phyloP scores from a whole-genome alignment of 1,140 invertebrate species.

The Helicoverpa zea region DNA sequence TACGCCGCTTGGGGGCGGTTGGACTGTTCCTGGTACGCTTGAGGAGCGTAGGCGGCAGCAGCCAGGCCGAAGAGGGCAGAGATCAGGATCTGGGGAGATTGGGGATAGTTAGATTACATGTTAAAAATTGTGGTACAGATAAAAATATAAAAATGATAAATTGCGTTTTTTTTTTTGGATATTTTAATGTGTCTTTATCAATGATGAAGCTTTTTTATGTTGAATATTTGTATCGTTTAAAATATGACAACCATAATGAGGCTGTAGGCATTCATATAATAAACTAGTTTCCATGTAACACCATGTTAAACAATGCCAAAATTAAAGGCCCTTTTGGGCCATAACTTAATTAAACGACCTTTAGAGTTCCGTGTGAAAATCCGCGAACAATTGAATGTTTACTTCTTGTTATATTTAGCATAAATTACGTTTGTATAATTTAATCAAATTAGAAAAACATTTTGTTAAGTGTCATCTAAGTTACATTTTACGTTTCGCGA shows the following conservation, averaged over 20 bases:
- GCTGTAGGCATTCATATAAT: not conserved
- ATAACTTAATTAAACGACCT: not conserved
- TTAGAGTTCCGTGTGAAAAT: not conserved
- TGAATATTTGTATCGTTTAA: no score
- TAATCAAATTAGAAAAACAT: no score
- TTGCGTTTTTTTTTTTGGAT: no score
- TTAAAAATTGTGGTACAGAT: not conserved
- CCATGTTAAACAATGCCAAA: slow-evolving; percentile 1
- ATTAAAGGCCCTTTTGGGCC: not conserved
- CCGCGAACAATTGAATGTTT: not conserved
- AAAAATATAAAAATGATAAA: not conserved
- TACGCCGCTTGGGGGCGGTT: slow-evolving; percentile 75
- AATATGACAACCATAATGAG: no score
- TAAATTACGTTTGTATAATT: no score
- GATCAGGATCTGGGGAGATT: slow-evolving; percentile 70
- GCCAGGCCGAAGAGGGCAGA: slow-evolving; percentile 74
- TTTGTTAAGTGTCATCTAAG: no score
- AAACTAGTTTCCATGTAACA: not conserved
- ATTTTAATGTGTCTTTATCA: no score
- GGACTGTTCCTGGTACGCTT: slow-evolving; percentile 70
- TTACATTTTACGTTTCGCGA: no score
- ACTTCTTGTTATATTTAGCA: no score
- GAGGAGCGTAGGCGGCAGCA: slow-evolving; percentile 66
- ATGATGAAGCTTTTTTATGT: no score
- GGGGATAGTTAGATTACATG: not conserved